Conservation (phyloP, 1,140 invertebrate species). For the Pseudomyrmex dendroicus region DNA sequence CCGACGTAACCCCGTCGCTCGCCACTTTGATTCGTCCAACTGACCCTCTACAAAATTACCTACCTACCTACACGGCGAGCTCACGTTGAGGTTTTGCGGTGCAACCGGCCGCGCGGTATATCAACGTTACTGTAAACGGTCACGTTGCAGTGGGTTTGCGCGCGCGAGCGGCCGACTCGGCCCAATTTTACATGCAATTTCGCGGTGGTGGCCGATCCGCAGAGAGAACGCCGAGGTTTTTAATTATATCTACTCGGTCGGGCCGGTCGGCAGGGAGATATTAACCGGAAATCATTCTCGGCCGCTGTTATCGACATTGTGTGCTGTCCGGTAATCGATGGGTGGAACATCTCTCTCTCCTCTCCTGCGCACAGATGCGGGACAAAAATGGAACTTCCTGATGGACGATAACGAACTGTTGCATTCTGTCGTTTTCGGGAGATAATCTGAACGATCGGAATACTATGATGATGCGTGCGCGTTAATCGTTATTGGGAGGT, state of each 20-base stretch:
- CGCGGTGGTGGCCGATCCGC: conserved; percentile 63
- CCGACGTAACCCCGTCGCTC: conserved; percentile 16
- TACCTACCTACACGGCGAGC: conserved; percentile 51
- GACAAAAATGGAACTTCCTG: conserved; percentile 64
- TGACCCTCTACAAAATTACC: conserved; percentile 69
- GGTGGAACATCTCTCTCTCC: too few relatives aligned
- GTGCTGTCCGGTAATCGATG: neutral
- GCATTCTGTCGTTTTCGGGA: conserved; percentile 11
- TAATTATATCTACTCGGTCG: conserved; percentile 72
- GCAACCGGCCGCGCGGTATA: conserved; percentile 56
- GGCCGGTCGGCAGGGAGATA: conserved; percentile 51
- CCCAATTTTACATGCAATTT: conserved; percentile 76
- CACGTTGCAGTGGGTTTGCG: conserved; percentile 34
- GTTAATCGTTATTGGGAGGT: conserved; percentile 32
- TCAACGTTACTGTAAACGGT: conserved; percentile 40
- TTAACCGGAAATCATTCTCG: conserved; percentile 73
- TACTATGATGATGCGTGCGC: conserved; percentile 48
- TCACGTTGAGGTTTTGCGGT: conserved; percentile 74
- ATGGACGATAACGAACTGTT: conserved; percentile 6
- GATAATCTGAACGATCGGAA: conserved; percentile 44
- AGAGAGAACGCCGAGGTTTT: conserved; percentile 66
- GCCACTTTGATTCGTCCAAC: conserved; percentile 60
- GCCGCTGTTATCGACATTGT: conserved; percentile 70
- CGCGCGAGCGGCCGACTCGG: conserved; percentile 66
- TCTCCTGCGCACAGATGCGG: conserved; percentile 8